These are phyloP conservation scores for Drosophila tanythrix DNA, from an alignment of 2,888 invertebrate species.

Conservation along the genomic window DNA sequence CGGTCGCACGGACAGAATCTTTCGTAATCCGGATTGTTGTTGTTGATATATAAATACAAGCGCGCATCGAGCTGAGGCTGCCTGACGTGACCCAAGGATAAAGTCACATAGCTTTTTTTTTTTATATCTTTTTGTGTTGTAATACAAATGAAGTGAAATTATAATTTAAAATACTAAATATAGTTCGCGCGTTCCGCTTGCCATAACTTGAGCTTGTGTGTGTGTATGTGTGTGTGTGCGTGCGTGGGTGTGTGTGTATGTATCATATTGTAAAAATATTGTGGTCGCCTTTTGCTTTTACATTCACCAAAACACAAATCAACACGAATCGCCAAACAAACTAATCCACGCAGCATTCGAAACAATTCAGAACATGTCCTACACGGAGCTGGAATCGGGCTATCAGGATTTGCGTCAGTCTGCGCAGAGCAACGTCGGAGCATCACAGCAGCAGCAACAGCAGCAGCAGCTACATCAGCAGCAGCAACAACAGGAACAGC, in stretches of 20 bases:
- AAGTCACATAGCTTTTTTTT: slow-evolving; percentile 1
- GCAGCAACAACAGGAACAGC: slow-evolving; percentile 48
- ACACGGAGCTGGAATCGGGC: slow-evolving; percentile 96
- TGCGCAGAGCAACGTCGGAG: slow-evolving; percentile 51
- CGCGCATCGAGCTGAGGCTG: background rate
- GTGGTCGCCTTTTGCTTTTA: slow-evolving; percentile 2
- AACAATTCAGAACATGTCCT: slow-evolving; percentile 88
- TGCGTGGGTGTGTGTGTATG: background rate
- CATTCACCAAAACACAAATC: slow-evolving; percentile 21
- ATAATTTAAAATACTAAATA: slow-evolving; percentile 12
- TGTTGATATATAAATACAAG: slow-evolving; percentile 12
- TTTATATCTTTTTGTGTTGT: background rate
- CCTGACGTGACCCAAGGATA: slow-evolving; percentile 20
- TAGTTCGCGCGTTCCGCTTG: slow-evolving; percentile 19
- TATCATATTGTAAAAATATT: slow-evolving; percentile 29
- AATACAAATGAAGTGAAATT: slow-evolving; percentile 1
- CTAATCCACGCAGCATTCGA: slow-evolving; percentile 25
- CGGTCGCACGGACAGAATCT: slow-evolving; percentile 31
- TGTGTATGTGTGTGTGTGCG: background rate
- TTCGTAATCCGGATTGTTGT: slow-evolving; percentile 48
- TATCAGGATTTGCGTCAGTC: slow-evolving; percentile 90
- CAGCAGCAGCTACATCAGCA: slow-evolving; percentile 5
- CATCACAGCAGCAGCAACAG: slow-evolving; percentile 48
- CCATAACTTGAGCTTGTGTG: slow-evolving; percentile 14
- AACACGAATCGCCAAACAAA: slow-evolving; percentile 11